phyloP scores from a whole-genome alignment of 2,797 vertebrate species.

The Megalops cyprinoides region DNA sequence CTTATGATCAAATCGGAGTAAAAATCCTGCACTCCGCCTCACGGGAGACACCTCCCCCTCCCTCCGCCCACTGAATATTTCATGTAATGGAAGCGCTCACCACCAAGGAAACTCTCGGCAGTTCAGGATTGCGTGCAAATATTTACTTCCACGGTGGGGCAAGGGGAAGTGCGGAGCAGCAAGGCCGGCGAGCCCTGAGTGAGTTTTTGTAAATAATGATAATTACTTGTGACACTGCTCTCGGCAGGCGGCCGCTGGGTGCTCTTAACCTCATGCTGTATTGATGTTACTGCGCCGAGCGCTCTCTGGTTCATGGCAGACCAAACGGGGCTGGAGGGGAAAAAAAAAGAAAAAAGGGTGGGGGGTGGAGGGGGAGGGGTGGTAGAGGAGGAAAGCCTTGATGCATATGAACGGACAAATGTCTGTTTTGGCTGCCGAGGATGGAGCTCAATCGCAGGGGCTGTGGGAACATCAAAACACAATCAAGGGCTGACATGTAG shows the following conservation, averaged over 20 bases:
- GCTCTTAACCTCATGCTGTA: constrained; percentile 60
- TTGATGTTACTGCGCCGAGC: constrained; percentile 65
- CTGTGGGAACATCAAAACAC: constrained; percentile 90
- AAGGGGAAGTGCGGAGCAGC: constrained; percentile 65
- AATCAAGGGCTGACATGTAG: constrained; percentile 85
- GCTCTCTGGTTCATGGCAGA: constrained; percentile 37
- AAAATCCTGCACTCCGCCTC: constrained; percentile 74
- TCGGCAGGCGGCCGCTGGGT: constrained; percentile 70
- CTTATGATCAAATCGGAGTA: constrained; percentile 79
- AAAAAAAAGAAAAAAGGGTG: constrained; percentile 9
- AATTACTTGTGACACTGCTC: constrained; percentile 85
- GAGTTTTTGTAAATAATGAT: constrained; percentile 87
- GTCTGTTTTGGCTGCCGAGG: constrained; percentile 91
- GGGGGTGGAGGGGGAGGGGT: constrained; percentile 57
- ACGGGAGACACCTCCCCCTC: constrained; percentile 41
- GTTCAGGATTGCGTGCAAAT: constrained; percentile 87
- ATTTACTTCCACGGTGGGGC: constrained; percentile 84
- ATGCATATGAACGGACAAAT: constrained; percentile 86
- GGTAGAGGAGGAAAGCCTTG: constrained; percentile 63
- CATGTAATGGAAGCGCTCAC: constrained; percentile 80
- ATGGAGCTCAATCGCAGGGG: constrained; percentile 80
- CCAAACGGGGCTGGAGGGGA: constrained; percentile 67
- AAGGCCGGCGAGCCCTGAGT: constrained; percentile 74
- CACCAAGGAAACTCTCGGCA: constrained; percentile 77
- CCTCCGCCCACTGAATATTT: constrained; percentile 85